Base-by-base conservation (phyloP, 2,113 vertebrate species). In the Ia io region DNA sequence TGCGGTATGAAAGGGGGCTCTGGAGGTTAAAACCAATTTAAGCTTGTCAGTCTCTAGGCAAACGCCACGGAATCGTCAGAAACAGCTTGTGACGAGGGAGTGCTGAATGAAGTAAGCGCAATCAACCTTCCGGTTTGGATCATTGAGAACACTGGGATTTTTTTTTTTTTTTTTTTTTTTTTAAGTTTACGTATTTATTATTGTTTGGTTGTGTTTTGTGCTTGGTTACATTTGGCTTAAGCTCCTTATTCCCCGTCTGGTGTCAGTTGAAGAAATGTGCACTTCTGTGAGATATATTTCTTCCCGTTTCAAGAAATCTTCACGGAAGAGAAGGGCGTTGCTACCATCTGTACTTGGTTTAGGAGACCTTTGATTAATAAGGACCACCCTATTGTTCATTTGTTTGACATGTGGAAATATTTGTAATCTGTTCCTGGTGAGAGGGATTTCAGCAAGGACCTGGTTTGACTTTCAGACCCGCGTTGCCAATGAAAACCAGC, bases 331-430 rank as follows among this genome's bases (percentile, higher is more conserved):
- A 97, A 97, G 85, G 96, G 98, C 95, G 90, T 94, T 95, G 94
- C 92, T 95, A 96, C 94, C 97, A 98, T 79, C 84, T 96, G 95
- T 96, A 98, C 97, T 98, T 97, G 97, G 97, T 98, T 98, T 97
- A 97, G 98, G 96, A 97, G 93, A 74, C 70, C 83, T 96, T 91
- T 98, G 97, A 98, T 98, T 98, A 98, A 98, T 98, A 98, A 96
- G 96, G 97, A 98, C 97, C 98, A 98, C 98, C 97, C 94, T 92
- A 97, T 95, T 84, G 93, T 95, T 97, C 95, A 88, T 93, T 96
- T 97, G 93, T 97, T 96, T 96, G 93, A 97, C 94, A 95, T 97
- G 95, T 97, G 94, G 95, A 97, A 96, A 96, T 97, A 97, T 93
- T 91, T 97, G 84, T 97, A 98, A 96, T 91, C 98, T 95, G 93